phyloP scores from a whole-genome alignment of 2,888 invertebrate species.

The Zaprionus bogoriensis region DNA sequence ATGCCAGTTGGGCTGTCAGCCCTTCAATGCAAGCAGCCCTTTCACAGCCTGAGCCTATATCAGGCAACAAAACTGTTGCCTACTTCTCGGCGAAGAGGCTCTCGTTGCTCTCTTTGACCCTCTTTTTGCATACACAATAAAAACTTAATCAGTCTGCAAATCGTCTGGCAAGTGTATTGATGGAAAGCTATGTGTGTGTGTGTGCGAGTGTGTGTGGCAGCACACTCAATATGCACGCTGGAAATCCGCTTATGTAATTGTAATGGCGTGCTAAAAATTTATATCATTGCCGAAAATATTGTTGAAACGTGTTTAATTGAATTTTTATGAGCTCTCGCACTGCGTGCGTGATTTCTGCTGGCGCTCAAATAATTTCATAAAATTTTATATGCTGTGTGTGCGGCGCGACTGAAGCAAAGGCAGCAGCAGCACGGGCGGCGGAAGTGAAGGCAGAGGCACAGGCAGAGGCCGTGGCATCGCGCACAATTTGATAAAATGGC shows the following conservation, averaged over 20 bases:
- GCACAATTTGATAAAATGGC: constrained; percentile 64
- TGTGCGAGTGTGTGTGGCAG: constrained; percentile 1
- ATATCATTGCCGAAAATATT: constrained; percentile 72
- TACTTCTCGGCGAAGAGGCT: constrained; percentile 23
- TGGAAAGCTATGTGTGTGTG: neutral
- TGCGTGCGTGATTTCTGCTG: constrained; percentile 48
- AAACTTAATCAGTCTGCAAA: constrained; percentile 75
- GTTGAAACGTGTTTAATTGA: constrained; percentile 76
- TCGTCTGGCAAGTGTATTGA: constrained; percentile 53
- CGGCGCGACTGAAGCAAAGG: neutral
- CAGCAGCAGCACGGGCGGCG: neutral
- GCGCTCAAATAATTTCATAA: constrained; percentile 65
- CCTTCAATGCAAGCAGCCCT: constrained; percentile 47
- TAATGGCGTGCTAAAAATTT: constrained; percentile 72
- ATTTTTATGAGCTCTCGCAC: constrained; percentile 68
- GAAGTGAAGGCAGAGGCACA: too few relatives aligned
- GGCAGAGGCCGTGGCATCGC: too few relatives aligned
- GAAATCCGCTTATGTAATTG: constrained; percentile 76
- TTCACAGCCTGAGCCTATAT: too few relatives aligned
- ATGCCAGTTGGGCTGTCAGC: constrained; percentile 49
- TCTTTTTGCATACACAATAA: constrained; percentile 57
- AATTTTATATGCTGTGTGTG: constrained; percentile 51
- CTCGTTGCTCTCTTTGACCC: neutral
- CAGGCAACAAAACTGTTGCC: constrained; percentile 39
- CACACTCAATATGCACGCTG: constrained; percentile 14